Base-by-base conservation (phyloP, 2,113 vertebrate species). In the Setophaga petechia region DNA sequence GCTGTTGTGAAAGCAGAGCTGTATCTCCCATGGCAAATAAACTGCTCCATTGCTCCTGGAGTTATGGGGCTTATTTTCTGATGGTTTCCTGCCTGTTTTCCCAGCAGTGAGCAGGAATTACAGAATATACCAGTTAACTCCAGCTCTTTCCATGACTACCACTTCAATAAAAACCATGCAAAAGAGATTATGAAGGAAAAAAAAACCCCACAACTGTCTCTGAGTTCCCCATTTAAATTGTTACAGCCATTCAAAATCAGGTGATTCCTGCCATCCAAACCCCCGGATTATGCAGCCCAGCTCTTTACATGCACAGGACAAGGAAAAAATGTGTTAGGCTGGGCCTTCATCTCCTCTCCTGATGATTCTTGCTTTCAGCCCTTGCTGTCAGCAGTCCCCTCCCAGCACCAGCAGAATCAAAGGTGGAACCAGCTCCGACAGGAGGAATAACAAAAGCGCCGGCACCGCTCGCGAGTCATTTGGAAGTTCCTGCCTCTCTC, bases 401-500 rank as follows among this genome's bases (percentile, higher is more conserved):
- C 91, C 88, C 44, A 73, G 68, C 65, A 72, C 81, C 88, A 87
- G 76, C 54, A 19, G 80, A 75, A 97, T 97, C 91, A 97, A 96
- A 97, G 90, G 81, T 71, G 88, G 93, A 84, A 71, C 41, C 2
- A 1, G 90, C 84, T 96, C 84, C 10, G 0, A 91, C 65, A 33
- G 4, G 76, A 92, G 41, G 59, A 93, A 51, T 66, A 28, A 94
- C 87, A 95, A 97, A 97, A 95, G 96, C 52, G 0, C 21, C 4
- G 0, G 46, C 62, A 49, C 87, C 46, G 6, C 83, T 94, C 2
- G 1, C 4, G 8, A 96, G 95, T 96, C 94, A 90, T 97, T 97
- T 97, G 88, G 75, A 90, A 97, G 93, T 84, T 96, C 90, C 94
- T 93, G 80, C 69, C 72, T 90, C 80, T 94, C 87, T 94, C 89